These are phyloP conservation scores for Drosophila ananassae DNA, from an alignment of 1,140 invertebrate genomes.

Conservation along the genomic window DNA sequence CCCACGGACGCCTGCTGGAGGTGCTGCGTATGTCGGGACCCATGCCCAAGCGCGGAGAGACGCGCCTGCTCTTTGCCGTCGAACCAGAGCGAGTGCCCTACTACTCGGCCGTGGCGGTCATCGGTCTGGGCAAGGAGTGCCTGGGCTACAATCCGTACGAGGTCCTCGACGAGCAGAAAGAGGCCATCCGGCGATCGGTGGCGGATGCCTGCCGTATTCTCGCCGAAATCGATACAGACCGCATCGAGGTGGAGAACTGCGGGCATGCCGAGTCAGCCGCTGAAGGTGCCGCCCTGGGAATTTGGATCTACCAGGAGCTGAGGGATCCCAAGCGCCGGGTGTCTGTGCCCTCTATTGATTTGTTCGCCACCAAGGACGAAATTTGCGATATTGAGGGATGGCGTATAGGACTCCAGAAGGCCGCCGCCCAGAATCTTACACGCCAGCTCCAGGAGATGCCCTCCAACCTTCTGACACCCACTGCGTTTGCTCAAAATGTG, in stretches of 20 bases:
- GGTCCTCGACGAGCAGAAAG: conserved; percentile 87
- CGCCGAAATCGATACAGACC: conserved; percentile 85
- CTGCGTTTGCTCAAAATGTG: conserved; percentile 90
- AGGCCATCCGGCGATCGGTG: conserved; percentile 89
- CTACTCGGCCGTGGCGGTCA: conserved; percentile 88
- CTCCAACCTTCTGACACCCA: conserved; percentile 94
- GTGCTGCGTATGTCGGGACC: conserved; percentile 78
- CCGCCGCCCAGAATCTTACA: conserved; percentile 93
- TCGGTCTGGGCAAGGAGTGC: conserved; percentile 88
- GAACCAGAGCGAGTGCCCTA: conserved; percentile 85
- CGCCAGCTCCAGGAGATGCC: conserved; percentile 92
- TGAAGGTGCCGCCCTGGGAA: conserved; percentile 88
- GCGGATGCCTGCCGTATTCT: conserved; percentile 86
- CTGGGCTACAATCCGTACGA: conserved; percentile 87
- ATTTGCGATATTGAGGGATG: conserved; percentile 87
- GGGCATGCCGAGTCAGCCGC: conserved; percentile 90
- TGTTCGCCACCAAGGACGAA: conserved; percentile 84
- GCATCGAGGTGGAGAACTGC: conserved; percentile 89
- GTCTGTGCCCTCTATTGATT: conserved; percentile 68
- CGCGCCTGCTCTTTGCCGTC: conserved; percentile 69
- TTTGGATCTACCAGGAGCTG: conserved; percentile 84
- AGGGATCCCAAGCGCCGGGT: conserved; percentile 60
- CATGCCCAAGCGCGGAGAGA: conserved; percentile 78
- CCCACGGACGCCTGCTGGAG: conserved; percentile 72
- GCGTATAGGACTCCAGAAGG: conserved; percentile 89